A percentile compares a stretch with the other conserved stretches of the same genome.
Conservation (phyloP, 2,888 invertebrate species). For the Meteorus colon region DNA sequence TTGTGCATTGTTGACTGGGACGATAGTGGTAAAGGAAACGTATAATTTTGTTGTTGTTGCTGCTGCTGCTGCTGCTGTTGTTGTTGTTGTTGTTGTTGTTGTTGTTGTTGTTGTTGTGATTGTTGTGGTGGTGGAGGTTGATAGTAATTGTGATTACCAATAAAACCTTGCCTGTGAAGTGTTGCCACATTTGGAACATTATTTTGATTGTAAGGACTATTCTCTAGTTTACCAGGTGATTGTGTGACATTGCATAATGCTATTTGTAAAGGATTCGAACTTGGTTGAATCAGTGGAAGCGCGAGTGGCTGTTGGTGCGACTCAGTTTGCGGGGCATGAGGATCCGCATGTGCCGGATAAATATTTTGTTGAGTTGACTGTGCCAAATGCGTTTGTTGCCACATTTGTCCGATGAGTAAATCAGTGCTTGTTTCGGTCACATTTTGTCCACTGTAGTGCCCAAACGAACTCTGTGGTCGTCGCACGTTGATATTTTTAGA, state of each 20-base stretch:
- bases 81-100: too few species aligned
- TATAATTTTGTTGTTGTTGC: slow-evolving; percentile 46
- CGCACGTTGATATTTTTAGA: slow-evolving; percentile 64
- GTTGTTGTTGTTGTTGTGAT: slow-evolving; percentile 12
- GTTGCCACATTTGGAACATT: slow-evolving; percentile 47
- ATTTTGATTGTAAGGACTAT: slow-evolving; percentile 46
- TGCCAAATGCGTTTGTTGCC: slow-evolving; percentile 63
- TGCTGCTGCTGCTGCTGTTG: neutral
- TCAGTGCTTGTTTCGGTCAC: slow-evolving; percentile 61
- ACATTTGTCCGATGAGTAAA: slow-evolving; percentile 65
- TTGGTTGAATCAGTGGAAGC: slow-evolving; percentile 28
- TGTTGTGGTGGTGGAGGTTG: slow-evolving; percentile 33
- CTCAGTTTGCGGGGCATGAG: slow-evolving; percentile 26
- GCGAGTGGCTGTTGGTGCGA: slow-evolving; percentile 36
- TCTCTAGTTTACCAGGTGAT: slow-evolving; percentile 44
- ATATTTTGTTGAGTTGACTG: slow-evolving; percentile 49
- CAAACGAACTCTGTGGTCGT: slow-evolving; percentile 58
- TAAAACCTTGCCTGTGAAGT: slow-evolving; percentile 34
- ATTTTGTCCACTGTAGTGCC: slow-evolving; percentile 46
- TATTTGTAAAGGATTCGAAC: slow-evolving; percentile 52
- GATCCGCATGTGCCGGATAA: slow-evolving; percentile 31
- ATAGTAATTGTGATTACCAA: slow-evolving; percentile 40
- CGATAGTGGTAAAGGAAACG: slow-evolving; percentile 41
- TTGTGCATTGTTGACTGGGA: slow-evolving; percentile 26
- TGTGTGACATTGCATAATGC: slow-evolving; percentile 55